Percentiles rank a stretch among this genome's conserved stretches.
Conservation (phyloP, 2,113 vertebrate species). For the Proteles cristata region DNA sequence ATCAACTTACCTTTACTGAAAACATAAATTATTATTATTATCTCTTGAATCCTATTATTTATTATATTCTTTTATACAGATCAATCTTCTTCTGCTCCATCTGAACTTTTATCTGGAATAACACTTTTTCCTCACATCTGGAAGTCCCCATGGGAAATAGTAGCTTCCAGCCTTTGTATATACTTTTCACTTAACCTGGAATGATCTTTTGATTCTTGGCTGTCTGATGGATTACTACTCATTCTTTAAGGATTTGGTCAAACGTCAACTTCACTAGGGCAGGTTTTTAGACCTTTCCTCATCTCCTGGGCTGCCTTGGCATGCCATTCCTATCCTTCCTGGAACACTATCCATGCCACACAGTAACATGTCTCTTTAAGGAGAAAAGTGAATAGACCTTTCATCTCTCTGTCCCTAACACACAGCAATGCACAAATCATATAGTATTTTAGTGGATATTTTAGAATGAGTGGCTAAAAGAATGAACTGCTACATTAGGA, state of each 20-base stretch:
- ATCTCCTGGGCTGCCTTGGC: background rate
- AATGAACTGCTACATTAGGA: background rate
- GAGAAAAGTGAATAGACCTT: background rate
- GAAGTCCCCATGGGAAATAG: background rate
- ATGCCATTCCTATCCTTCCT: background rate
- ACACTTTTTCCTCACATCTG: background rate
- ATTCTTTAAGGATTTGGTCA: background rate
- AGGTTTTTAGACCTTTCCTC: background rate
- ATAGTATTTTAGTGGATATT: background rate
- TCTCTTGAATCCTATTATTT: background rate
- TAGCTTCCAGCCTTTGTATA: background rate
- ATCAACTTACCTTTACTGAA: background rate
- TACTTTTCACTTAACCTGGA: background rate
- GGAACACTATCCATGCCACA: background rate
- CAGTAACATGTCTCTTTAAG: background rate
- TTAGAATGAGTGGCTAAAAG: background rate
- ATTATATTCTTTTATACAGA: background rate
- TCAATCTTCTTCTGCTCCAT: background rate
- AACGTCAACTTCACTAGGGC: background rate
- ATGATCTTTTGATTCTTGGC: background rate
- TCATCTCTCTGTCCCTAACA: background rate
- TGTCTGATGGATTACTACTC: background rate
- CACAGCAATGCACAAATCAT: background rate
- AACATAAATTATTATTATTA: background rate
- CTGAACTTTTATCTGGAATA: background rate